Evolutionary conservation across 2,797 vertebrate species (phyloP), one percentile per base, ranked within the genome.

Genomic region (Coreius guichenoti): DNA sequence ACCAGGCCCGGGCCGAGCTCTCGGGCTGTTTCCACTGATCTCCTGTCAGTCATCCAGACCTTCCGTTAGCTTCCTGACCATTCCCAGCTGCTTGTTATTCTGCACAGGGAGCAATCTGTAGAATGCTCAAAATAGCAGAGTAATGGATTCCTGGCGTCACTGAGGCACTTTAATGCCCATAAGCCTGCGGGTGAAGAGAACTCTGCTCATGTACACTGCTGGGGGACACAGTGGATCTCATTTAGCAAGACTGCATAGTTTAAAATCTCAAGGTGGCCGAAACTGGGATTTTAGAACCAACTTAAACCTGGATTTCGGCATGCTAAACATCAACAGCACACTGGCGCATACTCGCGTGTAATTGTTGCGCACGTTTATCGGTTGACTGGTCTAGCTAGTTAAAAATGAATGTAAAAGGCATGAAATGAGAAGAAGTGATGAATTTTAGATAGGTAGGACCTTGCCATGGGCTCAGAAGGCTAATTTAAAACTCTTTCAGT

Each of bases 11-110:
- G 75, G 51, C 65, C 13, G 51, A 72, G 54, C 51, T 85, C 67
- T 85, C 76, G 9, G 67, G 67, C 83, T 78, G 29, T 33, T 85
- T 19, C 54, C 39, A 14, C 83, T 85, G 83, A 85, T 85, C 83
- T 80, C 67, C 83, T 85, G 83, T 80, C 83, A 85, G 83, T 80
- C 85, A 86, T 77, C 23, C 29, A 5, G 69, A 86, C 69, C 70
- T 86, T 74, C 58, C 13, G 29, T 84, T 39, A 63, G 83, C 67
- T 63, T 80, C 67, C 83, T 79, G 76, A 80, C 67, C 63, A 69
- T 69, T 83, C 84, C 67, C 79, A 82, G 58, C 49, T 86, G 85
- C 58, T 86, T 82, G 79, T 80, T 72, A 85, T 85, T 85, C 82
- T n/a, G 6, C 82, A 31, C 82, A 84, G 74, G 65, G 74, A 70